phyloP scores from a whole-genome alignment of 2,113 vertebrate genomes.

The Gallinago jamesoni region DNA sequence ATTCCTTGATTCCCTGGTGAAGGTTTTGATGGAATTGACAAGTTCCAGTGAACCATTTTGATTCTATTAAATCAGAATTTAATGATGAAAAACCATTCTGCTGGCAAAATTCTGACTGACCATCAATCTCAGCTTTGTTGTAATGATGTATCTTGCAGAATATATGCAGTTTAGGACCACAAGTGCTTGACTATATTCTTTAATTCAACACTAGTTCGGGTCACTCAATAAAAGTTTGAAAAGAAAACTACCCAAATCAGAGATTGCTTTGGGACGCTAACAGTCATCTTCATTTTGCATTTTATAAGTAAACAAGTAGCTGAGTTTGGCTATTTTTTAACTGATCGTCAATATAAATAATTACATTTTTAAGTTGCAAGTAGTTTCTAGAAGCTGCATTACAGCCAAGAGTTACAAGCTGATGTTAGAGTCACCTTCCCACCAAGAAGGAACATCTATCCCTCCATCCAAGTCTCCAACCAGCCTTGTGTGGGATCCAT shows the following conservation, averaged over 20 bases:
- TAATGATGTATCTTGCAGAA: not conserved
- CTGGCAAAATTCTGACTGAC: not conserved
- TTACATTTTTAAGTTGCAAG: not conserved
- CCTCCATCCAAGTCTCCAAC: too few species aligned
- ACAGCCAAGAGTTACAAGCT: not conserved
- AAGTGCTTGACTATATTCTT: not conserved
- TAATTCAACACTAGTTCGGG: not conserved
- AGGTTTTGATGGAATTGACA: not conserved
- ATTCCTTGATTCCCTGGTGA: not conserved
- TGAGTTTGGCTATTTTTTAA: not conserved
- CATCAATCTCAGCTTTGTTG: not conserved
- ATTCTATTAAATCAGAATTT: not conserved
- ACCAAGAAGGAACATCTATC: not conserved
- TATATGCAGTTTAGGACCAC: not conserved
- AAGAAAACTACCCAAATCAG: not conserved
- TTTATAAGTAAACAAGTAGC: not conserved
- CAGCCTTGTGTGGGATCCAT: accelerated
- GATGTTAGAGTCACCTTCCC: not conserved
- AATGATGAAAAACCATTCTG: not conserved
- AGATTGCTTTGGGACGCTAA: not conserved
- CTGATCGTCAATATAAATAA: not conserved
- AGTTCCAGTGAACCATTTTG: not conserved
- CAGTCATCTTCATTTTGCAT: not conserved
- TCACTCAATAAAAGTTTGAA: not conserved
- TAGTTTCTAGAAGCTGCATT: not conserved